Conservation (phyloP, 1,140 invertebrate species). For the Psix sp. region DNA sequence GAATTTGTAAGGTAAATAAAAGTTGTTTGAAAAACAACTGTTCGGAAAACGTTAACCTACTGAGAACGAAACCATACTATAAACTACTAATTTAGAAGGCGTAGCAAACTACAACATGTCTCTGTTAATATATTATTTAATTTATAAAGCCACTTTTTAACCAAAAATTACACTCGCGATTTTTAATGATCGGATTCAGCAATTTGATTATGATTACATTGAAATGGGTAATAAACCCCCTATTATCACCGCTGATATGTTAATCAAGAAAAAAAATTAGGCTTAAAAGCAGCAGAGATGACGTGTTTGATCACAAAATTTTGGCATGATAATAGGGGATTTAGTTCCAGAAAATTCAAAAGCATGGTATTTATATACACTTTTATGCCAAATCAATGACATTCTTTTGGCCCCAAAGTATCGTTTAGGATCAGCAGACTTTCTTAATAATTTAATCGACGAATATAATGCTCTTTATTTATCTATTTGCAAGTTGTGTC, state of each 20-base stretch:
- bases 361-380: slow-evolving; percentile 23
- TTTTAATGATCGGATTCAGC: slow-evolving; percentile 29
- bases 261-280: slow-evolving; percentile 20
- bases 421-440: slow-evolving; percentile 8
- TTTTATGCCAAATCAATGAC: slow-evolving; percentile 24
- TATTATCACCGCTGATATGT: slow-evolving; percentile 20
- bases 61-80: slow-evolving; percentile 34
- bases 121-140: slow-evolving; percentile 49
- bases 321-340: slow-evolving; percentile 37
- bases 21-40: slow-evolving; percentile 8
- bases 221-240: slow-evolving; percentile 38
- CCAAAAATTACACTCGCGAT: slow-evolving; percentile 23
- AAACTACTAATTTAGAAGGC: slow-evolving; percentile 43
- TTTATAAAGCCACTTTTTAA: slow-evolving; percentile 2
- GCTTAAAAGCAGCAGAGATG: slow-evolving; percentile 42
- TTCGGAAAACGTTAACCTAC: slow-evolving; percentile 16
- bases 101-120: slow-evolving; percentile 47
- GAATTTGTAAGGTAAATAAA: slow-evolving; percentile 44
- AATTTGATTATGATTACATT: slow-evolving; percentile 35
- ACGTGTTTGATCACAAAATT: slow-evolving; percentile 46
- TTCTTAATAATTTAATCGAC: slow-evolving; percentile 22
- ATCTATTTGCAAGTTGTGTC: slow-evolving; percentile 6
- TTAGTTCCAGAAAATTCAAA: slow-evolving; percentile 22
- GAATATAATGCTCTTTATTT: slow-evolving; percentile 23
- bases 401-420: slow-evolving; percentile 24